Conservation (phyloP, 2,113 vertebrate genomes). For the Leuciscus idus region DNA sequence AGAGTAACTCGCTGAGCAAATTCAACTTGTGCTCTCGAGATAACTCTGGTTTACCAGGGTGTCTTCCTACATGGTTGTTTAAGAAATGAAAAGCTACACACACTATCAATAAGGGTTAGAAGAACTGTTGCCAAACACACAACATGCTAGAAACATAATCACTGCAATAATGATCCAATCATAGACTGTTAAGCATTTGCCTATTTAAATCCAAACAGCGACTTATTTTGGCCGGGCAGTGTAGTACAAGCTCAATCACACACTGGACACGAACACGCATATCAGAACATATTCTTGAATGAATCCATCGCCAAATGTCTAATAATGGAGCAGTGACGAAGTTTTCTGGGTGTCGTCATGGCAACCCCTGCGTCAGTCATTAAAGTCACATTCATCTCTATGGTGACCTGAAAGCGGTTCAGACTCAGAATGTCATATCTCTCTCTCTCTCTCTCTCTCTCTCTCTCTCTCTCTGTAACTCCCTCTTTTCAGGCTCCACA, state of each 20-base stretch:
- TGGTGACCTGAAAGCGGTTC: neutral
- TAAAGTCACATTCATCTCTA: neutral
- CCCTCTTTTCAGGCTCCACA: constrained; percentile 85
- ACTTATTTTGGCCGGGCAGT: too few species aligned
- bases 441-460: neutral
- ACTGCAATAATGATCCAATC: too few species aligned
- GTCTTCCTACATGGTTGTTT: too few species aligned
- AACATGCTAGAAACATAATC: too few species aligned
- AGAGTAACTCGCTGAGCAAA: too few species aligned
- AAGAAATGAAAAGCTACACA: too few species aligned
- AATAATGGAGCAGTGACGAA: neutral
- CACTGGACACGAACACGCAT: neutral
- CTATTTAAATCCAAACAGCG: too few species aligned
- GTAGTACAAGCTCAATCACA: neutral
- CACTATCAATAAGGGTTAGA: too few species aligned
- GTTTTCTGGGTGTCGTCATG: neutral
- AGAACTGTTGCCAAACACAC: too few species aligned
- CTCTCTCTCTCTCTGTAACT: constrained; percentile 26
- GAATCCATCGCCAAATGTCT: neutral
- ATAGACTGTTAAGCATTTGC: too few species aligned
- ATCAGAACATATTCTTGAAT: neutral
- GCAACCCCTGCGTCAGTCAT: constrained; percentile 22
- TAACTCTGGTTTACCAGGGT: too few species aligned
- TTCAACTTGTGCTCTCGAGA: too few species aligned
- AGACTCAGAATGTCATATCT: neutral